Evolutionary conservation across 2,113 vertebrate genomes (phyloP), one percentile per base, ranked within the genome.

Genomic region (Prionailurus bengalensis): DNA sequence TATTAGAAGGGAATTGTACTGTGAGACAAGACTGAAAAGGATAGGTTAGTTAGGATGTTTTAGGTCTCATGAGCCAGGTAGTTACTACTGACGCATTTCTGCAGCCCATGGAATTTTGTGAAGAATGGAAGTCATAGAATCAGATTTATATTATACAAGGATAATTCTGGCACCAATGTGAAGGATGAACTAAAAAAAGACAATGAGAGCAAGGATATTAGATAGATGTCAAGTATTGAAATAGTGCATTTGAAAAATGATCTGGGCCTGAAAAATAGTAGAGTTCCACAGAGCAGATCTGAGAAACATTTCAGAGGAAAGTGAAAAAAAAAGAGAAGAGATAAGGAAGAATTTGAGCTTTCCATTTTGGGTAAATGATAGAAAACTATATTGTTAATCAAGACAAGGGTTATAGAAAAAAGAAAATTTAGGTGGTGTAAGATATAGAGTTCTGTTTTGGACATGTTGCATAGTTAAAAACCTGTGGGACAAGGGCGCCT

Each of bases 231-330:
- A 89, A 17, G 6, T 42, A 79, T 36, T 70, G 15, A 31, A 94
- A 82, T 73, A 36, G 25, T 73, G n/a, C 23, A 25, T 27, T 90
- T 90, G 79, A 90, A 94, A 95, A 94, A 78, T 85, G 15, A 13
- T 68, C n/a, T 71, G 14, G 21, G 14, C 29, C 58, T 86, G 1
- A 70, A 19, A 13, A 70, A 33, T 1, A 78, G 23, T 31, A 39
- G 33, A 71, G 25, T 68, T 36, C 19, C n/a, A 55, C 13, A 29
- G 23, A 78, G 33, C 16, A 79, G 42, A 78, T 70, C 27, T n/a
- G 33, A 86, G 55, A 78, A 36, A 39, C 4, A 61, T 73, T 95
- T 89, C 21, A 68, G 29, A 88, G 73, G 11, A 78, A 76, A 96
- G 33, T 55, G 16, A 89, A 51, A 89, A 36, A 36, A 65, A 90